These are phyloP conservation scores for Carabus problematicus DNA, from an alignment of 2,888 invertebrate genomes.

Conservation along the genomic window DNA sequence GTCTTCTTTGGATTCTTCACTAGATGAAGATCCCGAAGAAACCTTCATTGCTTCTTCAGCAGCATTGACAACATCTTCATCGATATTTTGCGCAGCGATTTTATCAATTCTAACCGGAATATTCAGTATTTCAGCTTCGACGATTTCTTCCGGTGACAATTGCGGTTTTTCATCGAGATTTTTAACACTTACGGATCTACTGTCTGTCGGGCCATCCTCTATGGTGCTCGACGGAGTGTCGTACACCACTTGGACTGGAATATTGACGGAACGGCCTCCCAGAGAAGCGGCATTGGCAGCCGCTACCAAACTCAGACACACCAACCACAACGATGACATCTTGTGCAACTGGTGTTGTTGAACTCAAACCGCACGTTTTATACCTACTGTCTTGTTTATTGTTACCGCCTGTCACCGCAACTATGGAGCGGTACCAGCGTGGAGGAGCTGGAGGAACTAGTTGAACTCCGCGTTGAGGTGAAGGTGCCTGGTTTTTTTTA, in stretches of 20 bases:
- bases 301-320: slow-evolving; percentile 47
- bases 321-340: slow-evolving; percentile 51
- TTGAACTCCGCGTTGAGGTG: slow-evolving; percentile 36
- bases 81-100: slow-evolving; percentile 7
- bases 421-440: slow-evolving; percentile 44
- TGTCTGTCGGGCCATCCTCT: neutral
- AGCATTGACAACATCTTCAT: neutral
- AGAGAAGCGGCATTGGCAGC: slow-evolving; percentile 46
- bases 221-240: slow-evolving; percentile 44
- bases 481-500: slow-evolving; percentile 35
- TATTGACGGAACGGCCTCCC: slow-evolving; percentile 49
- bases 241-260: slow-evolving; percentile 54
- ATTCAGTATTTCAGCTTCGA: slow-evolving; percentile 40
- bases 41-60: slow-evolving; percentile 28
- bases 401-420: slow-evolving; percentile 45
- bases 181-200: slow-evolving; percentile 43
- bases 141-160: slow-evolving; percentile 48
- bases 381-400: slow-evolving; percentile 51
- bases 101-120: slow-evolving; percentile 29
- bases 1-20: slow-evolving; percentile 11
- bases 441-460: slow-evolving; percentile 16
- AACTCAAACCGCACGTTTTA: slow-evolving; percentile 56
- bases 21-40: slow-evolving; percentile 22
- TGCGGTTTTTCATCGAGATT: slow-evolving; percentile 51
- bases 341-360: slow-evolving; percentile 55